Base-by-base conservation (phyloP, 2,888 invertebrate genomes). In the Cephus pygmeus region DNA sequence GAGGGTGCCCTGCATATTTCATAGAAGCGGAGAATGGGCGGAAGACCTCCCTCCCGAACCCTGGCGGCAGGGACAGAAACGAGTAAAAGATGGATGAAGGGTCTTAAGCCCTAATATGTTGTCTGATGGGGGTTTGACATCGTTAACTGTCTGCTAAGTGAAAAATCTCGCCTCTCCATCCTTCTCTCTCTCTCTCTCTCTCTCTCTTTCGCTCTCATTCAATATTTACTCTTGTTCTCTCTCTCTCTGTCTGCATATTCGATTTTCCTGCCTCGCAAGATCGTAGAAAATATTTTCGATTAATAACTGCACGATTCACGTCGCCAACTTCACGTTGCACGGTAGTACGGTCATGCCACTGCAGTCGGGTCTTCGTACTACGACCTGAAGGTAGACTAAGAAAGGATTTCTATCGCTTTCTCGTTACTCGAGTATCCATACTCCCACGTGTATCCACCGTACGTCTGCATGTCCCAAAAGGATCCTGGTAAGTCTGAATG, bases 91-190 rank as follows among this genome's bases (percentile, higher is more conserved):
- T 81, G 79, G 84, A 80, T 80, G 75, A 76, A 77, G 79, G 79
- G 75, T 76, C 75, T 80, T 78, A 73, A 71, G 76, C 31, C 78
- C 75, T 81, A 81, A 81, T 81, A 81, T 78, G 80, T 81, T 81
- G 73, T 71, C 74, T 77, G 75, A 77, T 76, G 75, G 76, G 74
- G 81, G 76, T 79, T 81, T 75, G 79, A 83, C 80, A 80, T 82
- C 77, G 75, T 69, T 73, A 81, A 81, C 80, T 79, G 80, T 75
- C 76, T 78, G 79, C 79, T 81, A 78, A 84, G 79, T 81, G 81
- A 82, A 83, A 83, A 80, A 83, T 81, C 69, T 79, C 77, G 69
- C 75, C 30, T 75, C 69, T 76, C 35, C 73, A 23, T 68, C 15
- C 56, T 15, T 23, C 40, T 15, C 15, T 12, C 36, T 36, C 40